phyloP scores from a whole-genome alignment of 2,797 vertebrate genomes.

The Trichosurus vulpecula region DNA sequence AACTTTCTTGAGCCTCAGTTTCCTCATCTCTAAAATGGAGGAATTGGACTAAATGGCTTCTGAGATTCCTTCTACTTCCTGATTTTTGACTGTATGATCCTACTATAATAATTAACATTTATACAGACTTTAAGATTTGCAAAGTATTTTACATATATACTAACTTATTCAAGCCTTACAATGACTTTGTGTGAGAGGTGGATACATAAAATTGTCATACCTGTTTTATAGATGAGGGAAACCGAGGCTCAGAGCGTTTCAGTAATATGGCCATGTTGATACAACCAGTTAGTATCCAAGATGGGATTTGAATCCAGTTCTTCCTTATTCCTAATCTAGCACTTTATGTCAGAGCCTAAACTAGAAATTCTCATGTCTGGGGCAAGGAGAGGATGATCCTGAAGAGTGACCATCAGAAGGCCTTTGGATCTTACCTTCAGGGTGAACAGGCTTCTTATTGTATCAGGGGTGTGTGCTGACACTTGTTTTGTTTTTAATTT shows the following conservation, averaged over 20 bases:
- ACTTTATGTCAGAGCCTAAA: neutral
- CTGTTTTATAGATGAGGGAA: neutral
- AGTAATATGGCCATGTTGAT: neutral
- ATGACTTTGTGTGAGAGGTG: neutral
- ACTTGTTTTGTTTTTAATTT: neutral
- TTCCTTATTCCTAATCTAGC: neutral
- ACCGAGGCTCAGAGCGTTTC: neutral
- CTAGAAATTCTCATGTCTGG: neutral
- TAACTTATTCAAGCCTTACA: neutral
- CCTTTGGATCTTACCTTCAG: neutral
- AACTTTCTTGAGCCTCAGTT: neutral
- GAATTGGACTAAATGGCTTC: neutral
- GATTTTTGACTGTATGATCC: neutral
- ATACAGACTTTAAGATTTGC: neutral
- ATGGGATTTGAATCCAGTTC: neutral
- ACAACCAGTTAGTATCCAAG: neutral
- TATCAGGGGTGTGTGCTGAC: neutral
- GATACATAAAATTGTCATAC: neutral
- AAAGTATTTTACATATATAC: neutral
- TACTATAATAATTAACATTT: neutral
- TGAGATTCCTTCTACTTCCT: neutral
- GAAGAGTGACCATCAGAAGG: neutral
- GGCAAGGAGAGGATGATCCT: neutral
- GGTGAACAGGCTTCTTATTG: too few relatives aligned
- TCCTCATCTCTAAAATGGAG: neutral